These are phyloP conservation scores for Eupithecia subfuscata DNA, from an alignment of 2,888 invertebrate genomes.

Conservation along the genomic window DNA sequence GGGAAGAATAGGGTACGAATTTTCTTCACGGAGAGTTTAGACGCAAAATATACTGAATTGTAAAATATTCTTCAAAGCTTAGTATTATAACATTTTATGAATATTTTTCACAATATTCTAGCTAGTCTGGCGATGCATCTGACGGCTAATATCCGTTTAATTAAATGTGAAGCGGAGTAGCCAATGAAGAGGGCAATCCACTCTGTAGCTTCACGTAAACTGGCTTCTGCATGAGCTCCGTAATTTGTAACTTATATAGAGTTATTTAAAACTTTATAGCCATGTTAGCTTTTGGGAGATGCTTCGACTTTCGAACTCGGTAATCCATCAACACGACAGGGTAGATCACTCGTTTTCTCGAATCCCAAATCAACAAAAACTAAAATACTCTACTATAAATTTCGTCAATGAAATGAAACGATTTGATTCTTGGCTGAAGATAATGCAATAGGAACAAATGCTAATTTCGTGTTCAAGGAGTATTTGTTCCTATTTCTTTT, in stretches of 20 bases:
- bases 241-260: constrained; percentile 9
- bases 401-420: neutral
- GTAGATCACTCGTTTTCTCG: neutral
- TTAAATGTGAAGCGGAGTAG: constrained; percentile 51
- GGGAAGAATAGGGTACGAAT: neutral
- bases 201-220: constrained; percentile 38
- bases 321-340: neutral
- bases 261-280: constrained; percentile 7
- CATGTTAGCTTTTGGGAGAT: neutral
- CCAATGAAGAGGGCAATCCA: constrained; percentile 56
- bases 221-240: constrained; percentile 32
- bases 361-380: neutral
- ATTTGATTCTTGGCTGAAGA: neutral
- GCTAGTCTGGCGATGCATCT: constrained; percentile 48
- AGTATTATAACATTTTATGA: constrained; percentile 21
- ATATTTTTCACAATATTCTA: constrained; percentile 26
- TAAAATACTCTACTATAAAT: neutral
- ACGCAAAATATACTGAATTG: neutral
- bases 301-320: neutral
- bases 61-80: constrained; percentile 11
- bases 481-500: too few species aligned
- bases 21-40: neutral
- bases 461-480: neutral
- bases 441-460: neutral
- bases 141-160: constrained; percentile 60